Percentiles rank a stretch among this genome's conserved stretches.
Evolutionary conservation across 2,888 invertebrate genomes (phyloP).

Genomic region (Ischnura elegans): DNA sequence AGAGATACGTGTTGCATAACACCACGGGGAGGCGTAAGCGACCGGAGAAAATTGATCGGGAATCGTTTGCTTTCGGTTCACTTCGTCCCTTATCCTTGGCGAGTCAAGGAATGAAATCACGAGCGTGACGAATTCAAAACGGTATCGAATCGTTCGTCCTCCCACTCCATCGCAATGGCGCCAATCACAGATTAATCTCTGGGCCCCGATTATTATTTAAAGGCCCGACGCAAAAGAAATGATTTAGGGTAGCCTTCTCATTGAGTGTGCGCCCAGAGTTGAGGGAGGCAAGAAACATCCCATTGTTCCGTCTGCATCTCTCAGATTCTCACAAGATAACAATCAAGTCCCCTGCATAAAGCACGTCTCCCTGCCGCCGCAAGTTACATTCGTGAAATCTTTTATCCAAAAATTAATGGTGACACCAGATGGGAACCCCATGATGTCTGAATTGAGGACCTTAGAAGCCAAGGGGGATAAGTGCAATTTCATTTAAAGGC

Average conservation of each 20-base stretch:
- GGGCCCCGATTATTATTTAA: neutral
- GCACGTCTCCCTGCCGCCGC: neutral
- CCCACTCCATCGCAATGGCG: neutral
- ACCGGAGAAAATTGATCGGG: conserved; percentile 8
- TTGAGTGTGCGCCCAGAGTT: neutral
- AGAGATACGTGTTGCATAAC: neutral
- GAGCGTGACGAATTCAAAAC: neutral
- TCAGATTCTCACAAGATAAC: neutral
- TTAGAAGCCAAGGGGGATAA: no score
- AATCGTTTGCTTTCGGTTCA: neutral
- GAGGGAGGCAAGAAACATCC: neutral
- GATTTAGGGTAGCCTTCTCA: neutral
- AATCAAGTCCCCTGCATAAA: neutral
- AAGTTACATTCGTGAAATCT: neutral
- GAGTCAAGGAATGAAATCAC: neutral
- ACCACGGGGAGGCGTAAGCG: neutral
- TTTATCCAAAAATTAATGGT: no score
- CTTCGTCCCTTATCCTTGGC: neutral
- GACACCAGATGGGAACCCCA: no score
- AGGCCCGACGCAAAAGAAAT: neutral
- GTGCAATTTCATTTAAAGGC: no score
- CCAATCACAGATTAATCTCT: conserved; percentile 11
- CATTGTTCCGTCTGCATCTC: neutral
- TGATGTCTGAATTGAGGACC: neutral
- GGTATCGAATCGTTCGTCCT: neutral